Conservation (phyloP, 2,888 invertebrate species). For the Aproaerema taeniolella region DNA sequence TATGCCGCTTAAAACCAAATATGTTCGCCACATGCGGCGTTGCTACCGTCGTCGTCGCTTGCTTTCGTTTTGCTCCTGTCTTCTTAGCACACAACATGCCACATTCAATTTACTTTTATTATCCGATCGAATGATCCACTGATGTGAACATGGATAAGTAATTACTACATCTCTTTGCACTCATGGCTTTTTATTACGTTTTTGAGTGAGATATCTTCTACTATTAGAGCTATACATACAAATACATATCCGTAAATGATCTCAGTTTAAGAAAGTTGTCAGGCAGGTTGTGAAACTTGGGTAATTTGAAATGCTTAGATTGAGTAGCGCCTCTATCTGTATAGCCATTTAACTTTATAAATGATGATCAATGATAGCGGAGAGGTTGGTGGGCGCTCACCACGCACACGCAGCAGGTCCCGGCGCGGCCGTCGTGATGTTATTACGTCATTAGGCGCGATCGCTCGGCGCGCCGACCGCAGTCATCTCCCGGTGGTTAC, state of each 20-base stretch:
- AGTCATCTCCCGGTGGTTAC: constrained; percentile 58
- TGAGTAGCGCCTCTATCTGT: too few species aligned
- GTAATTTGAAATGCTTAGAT: too few species aligned
- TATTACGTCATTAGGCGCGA: constrained; percentile 63
- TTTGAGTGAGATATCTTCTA: constrained; percentile 1
- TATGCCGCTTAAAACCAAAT: constrained; percentile 8
- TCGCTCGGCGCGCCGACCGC: constrained; percentile 41
- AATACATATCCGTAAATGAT: too few species aligned
- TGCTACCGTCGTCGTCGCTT: constrained; percentile 42
- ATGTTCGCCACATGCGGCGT: constrained; percentile 32
- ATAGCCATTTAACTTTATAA: too few species aligned
- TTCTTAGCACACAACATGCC: constrained; percentile 41
- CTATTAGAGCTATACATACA: too few species aligned
- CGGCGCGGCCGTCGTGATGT: constrained; percentile 44
- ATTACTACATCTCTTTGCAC: constrained; percentile 40
- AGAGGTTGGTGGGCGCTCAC: too few species aligned
- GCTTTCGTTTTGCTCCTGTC: constrained; percentile 50
- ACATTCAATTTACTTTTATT: constrained; percentile 48
- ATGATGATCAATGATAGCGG: too few species aligned
- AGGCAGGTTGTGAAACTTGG: too few species aligned
- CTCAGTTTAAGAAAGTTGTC: too few species aligned
- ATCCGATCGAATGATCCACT: constrained; percentile 31
- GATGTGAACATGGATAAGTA: constrained; percentile 53
- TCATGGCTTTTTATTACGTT: constrained; percentile 4
- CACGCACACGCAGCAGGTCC: too few species aligned